Evolutionary conservation across 30 jellyfish, hydroid and myxozoan species (phyloP).

Genomic region (Hydractinia echinata): DNA sequence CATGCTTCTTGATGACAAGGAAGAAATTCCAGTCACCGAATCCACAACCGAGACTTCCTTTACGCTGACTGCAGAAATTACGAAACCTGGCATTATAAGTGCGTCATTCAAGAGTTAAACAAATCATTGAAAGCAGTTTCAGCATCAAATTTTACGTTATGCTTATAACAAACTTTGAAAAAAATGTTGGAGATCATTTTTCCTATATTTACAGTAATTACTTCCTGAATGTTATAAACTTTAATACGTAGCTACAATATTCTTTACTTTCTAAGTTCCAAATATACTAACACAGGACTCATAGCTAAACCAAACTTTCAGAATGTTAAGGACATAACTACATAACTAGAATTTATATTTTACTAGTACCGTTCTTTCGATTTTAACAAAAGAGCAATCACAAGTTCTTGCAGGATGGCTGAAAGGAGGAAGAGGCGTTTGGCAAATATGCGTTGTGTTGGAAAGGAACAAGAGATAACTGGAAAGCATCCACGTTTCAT

Average conservation of each 20-base stretch:
- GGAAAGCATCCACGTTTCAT: background rate
- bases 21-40: background rate
- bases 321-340: too few relatives aligned
- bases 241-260: too few relatives aligned
- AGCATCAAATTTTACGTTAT: background rate
- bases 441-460: slow-evolving; percentile 9
- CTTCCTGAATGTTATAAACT: too few relatives aligned
- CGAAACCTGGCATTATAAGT: background rate
- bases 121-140: background rate
- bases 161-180: background rate
- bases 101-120: background rate
- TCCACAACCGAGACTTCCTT: background rate
- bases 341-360: too few relatives aligned
- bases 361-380: background rate
- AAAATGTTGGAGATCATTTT: too few relatives aligned
- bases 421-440: slow-evolving; percentile 4
- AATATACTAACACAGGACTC: too few relatives aligned
- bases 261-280: too few relatives aligned
- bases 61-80: background rate
- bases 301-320: too few relatives aligned
- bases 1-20: background rate
- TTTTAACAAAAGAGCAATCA: background rate
- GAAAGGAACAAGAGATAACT: background rate
- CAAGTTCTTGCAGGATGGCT: background rate
- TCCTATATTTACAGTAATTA: too few relatives aligned